Conservation (phyloP, 2,113 vertebrate species). For the Chaetodon trifascialis region DNA sequence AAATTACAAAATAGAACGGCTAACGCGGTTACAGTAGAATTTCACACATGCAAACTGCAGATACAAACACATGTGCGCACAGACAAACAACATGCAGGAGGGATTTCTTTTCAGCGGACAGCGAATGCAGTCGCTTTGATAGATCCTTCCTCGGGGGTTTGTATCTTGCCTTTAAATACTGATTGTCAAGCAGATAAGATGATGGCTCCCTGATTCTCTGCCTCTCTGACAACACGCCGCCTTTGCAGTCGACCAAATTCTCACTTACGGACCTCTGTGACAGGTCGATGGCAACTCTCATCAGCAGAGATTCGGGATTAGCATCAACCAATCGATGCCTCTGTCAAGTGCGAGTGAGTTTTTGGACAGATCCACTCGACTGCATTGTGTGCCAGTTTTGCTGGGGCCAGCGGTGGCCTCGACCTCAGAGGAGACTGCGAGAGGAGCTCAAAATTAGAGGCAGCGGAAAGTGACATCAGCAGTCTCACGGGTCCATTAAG, state of each 20-base stretch:
- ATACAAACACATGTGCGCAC: not conserved
- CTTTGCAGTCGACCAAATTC: constrained; percentile 3
- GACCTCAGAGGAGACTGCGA: not conserved
- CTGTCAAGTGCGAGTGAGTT: constrained; percentile 38
- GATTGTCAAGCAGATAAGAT: constrained; percentile 14
- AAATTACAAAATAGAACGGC: not conserved
- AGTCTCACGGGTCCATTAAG: not conserved
- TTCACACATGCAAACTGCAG: not conserved
- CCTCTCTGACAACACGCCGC: not conserved
- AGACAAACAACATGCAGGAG: not conserved
- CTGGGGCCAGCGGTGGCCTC: not conserved
- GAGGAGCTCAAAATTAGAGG: not conserved
- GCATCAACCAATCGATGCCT: constrained; percentile 43
- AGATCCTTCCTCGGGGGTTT: constrained; percentile 12
- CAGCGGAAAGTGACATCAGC: not conserved
- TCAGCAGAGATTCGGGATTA: constrained; percentile 46
- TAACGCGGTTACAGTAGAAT: not conserved
- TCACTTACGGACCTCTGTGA: constrained; percentile 26
- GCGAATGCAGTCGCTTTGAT: constrained; percentile 27
- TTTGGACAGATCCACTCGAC: constrained; percentile 22
- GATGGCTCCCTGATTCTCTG: constrained; percentile 9
- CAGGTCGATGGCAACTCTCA: constrained; percentile 42
- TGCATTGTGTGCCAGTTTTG: not conserved
- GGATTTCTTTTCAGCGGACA: not conserved
- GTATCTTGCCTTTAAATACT: constrained; percentile 30